These are phyloP conservation scores for Scomber colias DNA, from an alignment of 2,113 vertebrate species.

Conservation along the genomic window DNA sequence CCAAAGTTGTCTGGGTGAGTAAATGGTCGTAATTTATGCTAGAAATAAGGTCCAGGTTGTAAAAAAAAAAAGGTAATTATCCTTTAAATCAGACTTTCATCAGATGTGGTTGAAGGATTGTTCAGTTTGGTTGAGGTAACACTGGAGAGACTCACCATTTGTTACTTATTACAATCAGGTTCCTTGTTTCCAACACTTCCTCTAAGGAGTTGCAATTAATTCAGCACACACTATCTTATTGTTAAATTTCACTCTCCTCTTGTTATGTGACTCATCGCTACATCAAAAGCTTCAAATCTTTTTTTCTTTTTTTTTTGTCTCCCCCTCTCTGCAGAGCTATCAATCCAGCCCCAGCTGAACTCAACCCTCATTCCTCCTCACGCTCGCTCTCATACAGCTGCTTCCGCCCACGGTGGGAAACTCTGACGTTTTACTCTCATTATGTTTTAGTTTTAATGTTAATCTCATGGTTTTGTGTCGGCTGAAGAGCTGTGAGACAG, in stretches of 20 bases:
- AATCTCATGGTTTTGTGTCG: neutral
- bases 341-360: slow-evolving; percentile 93
- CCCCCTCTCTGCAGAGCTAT: slow-evolving; percentile 87
- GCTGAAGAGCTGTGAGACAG: neutral
- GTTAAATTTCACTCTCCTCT: slow-evolving; percentile 8
- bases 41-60: too few relatives aligned
- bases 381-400: slow-evolving; percentile 91
- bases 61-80: too few relatives aligned
- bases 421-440: neutral
- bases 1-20: too few relatives aligned
- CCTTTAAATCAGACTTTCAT: neutral
- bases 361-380: slow-evolving; percentile 94
- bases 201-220: neutral
- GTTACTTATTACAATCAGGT: neutral
- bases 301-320: neutral
- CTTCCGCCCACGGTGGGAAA: slow-evolving; percentile 87
- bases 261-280: slow-evolving; percentile 9
- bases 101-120: neutral
- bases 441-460: neutral
- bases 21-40: too few relatives aligned
- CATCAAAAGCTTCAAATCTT: neutral
- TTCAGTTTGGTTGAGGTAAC: too few relatives aligned
- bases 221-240: neutral
- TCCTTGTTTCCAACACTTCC: neutral
- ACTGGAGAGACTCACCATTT: neutral